A percentile compares a stretch with the other conserved stretches of the same genome.
phyloP scores from a whole-genome alignment of 2,797 vertebrate species.

The Pantherophis vulpinus region DNA sequence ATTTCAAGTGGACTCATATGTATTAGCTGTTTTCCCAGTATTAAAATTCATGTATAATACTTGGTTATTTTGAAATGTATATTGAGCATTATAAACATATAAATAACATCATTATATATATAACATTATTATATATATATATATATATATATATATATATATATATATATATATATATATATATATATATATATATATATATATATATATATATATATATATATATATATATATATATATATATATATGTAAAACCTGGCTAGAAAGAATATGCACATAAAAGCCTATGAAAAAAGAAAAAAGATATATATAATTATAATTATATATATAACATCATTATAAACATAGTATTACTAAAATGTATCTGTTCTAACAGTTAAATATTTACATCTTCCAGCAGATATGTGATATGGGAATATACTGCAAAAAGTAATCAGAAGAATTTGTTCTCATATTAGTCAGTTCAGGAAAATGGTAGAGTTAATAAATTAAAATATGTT shows the following conservation, averaged over 20 bases:
- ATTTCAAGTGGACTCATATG: background rate
- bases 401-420: slow-evolving; percentile 33
- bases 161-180: too few relatives aligned
- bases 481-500: slow-evolving; percentile 63
- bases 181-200: too few relatives aligned
- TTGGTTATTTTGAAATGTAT: background rate
- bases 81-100: background rate
- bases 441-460: slow-evolving; percentile 55
- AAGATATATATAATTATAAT: too few relatives aligned
- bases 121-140: too few relatives aligned
- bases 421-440: slow-evolving; percentile 55
- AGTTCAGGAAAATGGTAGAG: slow-evolving; percentile 56
- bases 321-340: background rate
- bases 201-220: too few relatives aligned
- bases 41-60: background rate
- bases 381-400: slow-evolving; percentile 32
- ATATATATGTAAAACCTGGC: too few relatives aligned
- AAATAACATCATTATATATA: background rate
- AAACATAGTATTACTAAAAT: background rate
- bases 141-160: too few relatives aligned
- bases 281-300: too few relatives aligned
- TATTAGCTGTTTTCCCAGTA: background rate
- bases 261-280: too few relatives aligned
- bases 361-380: background rate
- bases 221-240: too few relatives aligned